Evolutionary conservation across 92 coral and sea anemone genomes (phyloP).

Genomic region (Blastomussa wellsi): DNA sequence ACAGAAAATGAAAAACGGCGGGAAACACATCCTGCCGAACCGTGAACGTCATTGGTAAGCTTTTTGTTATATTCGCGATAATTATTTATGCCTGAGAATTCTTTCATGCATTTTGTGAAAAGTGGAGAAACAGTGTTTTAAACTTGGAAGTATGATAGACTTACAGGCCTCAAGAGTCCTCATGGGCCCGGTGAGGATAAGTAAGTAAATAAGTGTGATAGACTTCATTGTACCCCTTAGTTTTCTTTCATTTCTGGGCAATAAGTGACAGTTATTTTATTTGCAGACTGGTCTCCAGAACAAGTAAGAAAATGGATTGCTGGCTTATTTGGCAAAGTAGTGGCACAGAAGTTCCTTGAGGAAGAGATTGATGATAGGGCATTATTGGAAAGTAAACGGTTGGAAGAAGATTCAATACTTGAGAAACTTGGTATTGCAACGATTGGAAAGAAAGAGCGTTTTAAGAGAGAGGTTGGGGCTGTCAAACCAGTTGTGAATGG

Average conservation of each 20-base stretch:
- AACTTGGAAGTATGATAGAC: neutral
- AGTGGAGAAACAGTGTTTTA: neutral
- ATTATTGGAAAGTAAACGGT: constrained; percentile 7
- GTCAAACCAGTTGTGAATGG: constrained; percentile 5
- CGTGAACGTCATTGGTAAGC: too few relatives aligned
- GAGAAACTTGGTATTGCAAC: constrained; percentile 12
- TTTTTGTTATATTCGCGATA: too few relatives aligned
- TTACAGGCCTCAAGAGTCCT: too few relatives aligned
- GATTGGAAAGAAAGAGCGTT: constrained; percentile 17
- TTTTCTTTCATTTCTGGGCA: neutral
- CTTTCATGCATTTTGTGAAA: neutral
- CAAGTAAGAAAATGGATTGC: constrained; percentile 8
- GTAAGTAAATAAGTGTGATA: too few relatives aligned
- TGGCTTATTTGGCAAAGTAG: neutral
- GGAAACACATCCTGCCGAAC: too few relatives aligned
- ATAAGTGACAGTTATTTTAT: constrained; percentile 6
- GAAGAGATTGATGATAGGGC: constrained; percentile 12
- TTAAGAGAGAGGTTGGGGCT: neutral
- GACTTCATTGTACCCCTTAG: too few relatives aligned
- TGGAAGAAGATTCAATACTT: constrained; percentile 4
- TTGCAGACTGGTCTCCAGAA: constrained; percentile 17
- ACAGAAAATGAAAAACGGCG: too few relatives aligned
- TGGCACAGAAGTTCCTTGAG: neutral
- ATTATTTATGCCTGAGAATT: too few relatives aligned
- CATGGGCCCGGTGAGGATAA: too few relatives aligned